These are phyloP conservation scores for Proteles cristata DNA, from an alignment of 2,113 vertebrate genomes.

Conservation along the genomic window DNA sequence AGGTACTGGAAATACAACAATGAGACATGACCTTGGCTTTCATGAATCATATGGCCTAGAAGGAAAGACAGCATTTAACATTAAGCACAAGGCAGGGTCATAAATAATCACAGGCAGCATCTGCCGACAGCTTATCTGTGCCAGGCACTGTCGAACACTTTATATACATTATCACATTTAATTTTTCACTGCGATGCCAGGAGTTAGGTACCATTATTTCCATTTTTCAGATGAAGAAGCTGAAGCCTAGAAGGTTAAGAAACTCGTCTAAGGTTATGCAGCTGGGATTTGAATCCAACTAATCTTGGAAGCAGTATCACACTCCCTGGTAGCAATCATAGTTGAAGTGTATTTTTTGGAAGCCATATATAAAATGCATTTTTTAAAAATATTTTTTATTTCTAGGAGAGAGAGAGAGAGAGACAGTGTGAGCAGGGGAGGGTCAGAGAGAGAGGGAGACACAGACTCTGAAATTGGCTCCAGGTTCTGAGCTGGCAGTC, in stretches of 20 bases:
- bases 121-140: neutral
- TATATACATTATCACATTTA: neutral
- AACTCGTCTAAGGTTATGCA: neutral
- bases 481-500: no score
- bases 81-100: neutral
- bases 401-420: no score
- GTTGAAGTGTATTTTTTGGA: neutral
- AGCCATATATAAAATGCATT: neutral
- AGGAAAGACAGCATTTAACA: neutral
- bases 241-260: neutral
- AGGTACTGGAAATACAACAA: neutral
- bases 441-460: no score
- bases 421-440: no score
- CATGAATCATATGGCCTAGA: neutral
- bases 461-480: no score
- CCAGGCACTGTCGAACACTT: neutral
- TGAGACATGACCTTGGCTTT: neutral
- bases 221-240: slow-evolving; percentile 8
- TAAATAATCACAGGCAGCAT: neutral
- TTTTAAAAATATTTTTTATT: neutral
- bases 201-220: neutral
- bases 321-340: neutral
- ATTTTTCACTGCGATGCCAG: neutral
- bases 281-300: neutral
- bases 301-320: neutral